Evolutionary conservation across 2,113 vertebrate species (phyloP).

Genomic region (Alectura lathami): DNA sequence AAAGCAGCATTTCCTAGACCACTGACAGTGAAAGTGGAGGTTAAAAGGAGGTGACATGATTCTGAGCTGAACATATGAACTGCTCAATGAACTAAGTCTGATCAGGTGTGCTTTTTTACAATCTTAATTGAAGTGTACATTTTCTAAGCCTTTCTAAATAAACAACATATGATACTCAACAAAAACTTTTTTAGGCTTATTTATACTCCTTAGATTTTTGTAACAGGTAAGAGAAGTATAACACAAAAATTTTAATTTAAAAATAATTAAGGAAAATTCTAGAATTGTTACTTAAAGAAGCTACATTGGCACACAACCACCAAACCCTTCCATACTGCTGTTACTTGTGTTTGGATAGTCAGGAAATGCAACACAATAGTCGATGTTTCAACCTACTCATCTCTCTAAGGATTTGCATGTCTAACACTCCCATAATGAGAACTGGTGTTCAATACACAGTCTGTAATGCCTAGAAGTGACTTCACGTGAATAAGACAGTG

Average conservation of each 20-base stretch:
- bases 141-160: not conserved
- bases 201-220: slow-evolving; percentile 58
- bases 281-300: slow-evolving; percentile 66
- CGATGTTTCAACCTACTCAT: slow-evolving; percentile 60
- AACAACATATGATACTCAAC: not conserved
- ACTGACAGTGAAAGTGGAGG: not conserved
- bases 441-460: slow-evolving; percentile 55
- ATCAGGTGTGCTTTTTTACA: not conserved
- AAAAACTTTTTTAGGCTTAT: slow-evolving; percentile 47
- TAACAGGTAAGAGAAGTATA: slow-evolving; percentile 69
- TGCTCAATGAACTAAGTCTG: not conserved
- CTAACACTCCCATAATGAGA: slow-evolving; percentile 60
- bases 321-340: not conserved
- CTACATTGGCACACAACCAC: slow-evolving; percentile 55
- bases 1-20: not conserved
- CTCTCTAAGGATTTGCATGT: slow-evolving; percentile 68
- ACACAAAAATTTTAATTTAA: slow-evolving; percentile 40
- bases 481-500: not conserved
- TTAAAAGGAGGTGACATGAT: not conserved
- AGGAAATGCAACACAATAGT: slow-evolving; percentile 57
- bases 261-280: slow-evolving; percentile 65
- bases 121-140: not conserved
- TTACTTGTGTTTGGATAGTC: slow-evolving; percentile 64
- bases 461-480: not conserved
- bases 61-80: not conserved